These are phyloP conservation scores for Sarcophaga caerulescens DNA, from an alignment of 2,888 invertebrate species.

Conservation along the genomic window DNA sequence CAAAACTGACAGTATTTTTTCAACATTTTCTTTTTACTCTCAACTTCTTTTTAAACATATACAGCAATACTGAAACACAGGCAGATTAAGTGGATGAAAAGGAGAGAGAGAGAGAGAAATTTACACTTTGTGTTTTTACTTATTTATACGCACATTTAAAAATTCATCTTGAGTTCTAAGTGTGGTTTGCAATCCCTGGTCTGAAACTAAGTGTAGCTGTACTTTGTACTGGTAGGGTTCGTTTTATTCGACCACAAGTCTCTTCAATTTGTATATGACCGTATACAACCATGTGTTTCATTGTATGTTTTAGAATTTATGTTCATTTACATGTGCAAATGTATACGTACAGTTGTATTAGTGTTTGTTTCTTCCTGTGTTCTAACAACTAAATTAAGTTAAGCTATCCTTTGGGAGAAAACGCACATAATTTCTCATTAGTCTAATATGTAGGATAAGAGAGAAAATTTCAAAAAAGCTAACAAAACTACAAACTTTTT, in stretches of 20 bases:
- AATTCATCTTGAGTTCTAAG: neutral
- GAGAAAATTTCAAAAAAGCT: neutral
- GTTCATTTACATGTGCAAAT: neutral
- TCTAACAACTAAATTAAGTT: conserved; percentile 56
- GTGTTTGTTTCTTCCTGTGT: neutral
- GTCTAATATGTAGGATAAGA: neutral
- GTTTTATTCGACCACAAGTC: neutral
- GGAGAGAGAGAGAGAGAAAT: neutral
- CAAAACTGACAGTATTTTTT: conserved; percentile 25
- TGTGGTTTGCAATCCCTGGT: too few relatives aligned
- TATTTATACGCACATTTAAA: too few relatives aligned
- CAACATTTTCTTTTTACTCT: neutral
- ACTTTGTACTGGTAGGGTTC: too few relatives aligned
- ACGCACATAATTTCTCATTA: conserved; percentile 50
- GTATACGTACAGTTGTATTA: neutral
- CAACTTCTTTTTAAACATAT: neutral
- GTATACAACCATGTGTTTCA: neutral
- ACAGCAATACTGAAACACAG: neutral
- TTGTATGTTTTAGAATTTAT: neutral
- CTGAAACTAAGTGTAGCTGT: too few relatives aligned
- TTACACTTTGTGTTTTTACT: conserved; percentile 16
- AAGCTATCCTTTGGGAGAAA: conserved; percentile 54
- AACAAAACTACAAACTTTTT: neutral
- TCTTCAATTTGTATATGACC: neutral
- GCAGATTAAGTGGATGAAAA: neutral